Evolutionary conservation across 2,113 vertebrate species (phyloP).

Genomic region (Sinocyclocheilus anophthalmus): DNA sequence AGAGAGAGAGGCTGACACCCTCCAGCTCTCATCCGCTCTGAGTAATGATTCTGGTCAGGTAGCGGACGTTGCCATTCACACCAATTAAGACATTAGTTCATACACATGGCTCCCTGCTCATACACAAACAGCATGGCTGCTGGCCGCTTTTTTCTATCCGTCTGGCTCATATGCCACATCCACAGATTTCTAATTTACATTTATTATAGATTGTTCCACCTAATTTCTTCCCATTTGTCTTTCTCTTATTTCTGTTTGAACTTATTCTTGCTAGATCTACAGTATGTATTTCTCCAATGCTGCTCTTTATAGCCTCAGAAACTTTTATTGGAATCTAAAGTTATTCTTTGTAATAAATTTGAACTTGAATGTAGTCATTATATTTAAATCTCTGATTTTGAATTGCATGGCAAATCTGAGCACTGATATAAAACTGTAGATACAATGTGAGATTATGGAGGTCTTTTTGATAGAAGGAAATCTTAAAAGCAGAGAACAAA

Average conservation of each 20-base stretch:
- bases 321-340: neutral
- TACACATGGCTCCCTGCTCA: conserved; percentile 65
- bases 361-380: neutral
- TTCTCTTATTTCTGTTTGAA: neutral
- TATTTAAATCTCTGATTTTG: neutral
- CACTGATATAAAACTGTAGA: neutral
- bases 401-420: neutral
- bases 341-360: neutral
- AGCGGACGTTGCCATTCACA: conserved; percentile 71
- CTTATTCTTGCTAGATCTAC: neutral
- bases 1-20: conserved; percentile 46
- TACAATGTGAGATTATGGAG: neutral
- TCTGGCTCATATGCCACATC: neutral
- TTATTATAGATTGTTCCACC: neutral
- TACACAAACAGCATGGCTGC: conserved; percentile 64
- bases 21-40: conserved; percentile 60
- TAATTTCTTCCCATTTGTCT: neutral
- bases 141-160: neutral
- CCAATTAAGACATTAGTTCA: conserved; percentile 74
- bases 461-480: neutral
- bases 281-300: neutral
- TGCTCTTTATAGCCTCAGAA: neutral
- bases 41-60: conserved; percentile 75
- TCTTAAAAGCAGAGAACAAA: neutral
- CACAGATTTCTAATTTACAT: conserved; percentile 15